Base-by-base conservation (phyloP, 2,888 invertebrate species). In the Matsumyia berberina region DNA sequence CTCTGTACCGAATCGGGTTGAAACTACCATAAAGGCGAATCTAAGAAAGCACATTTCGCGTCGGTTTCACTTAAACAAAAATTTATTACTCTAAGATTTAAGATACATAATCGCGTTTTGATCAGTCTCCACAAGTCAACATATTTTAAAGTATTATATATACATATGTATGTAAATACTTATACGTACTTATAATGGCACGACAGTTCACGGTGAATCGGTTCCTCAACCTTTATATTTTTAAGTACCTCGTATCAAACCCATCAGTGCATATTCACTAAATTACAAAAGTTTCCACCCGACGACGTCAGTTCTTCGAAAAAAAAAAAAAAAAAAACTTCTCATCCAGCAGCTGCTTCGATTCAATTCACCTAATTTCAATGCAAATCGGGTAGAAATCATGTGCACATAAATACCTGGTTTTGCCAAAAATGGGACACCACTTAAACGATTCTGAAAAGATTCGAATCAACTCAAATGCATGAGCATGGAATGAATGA, bases 371-470 rank as follows among this genome's bases (percentile, higher is more conserved):
- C 66, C 58, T 53, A 66, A 66, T 77, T 82, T 82, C 66, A 51
- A 77, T 82, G 72, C 70, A 72, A 78, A 77, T 77, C 72, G 66
- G 51, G 44, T 78, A 77, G 70, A 72, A 70, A 49, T 64, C 69
- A 57, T 70, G 57, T 76, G 60, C 67, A 74, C 60, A 73, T 33
- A 67, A 70, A 62, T 66, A 77, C 77, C 64, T 66, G 57, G 15
- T 57, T 69, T 69, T 72, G 51, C 82, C 77, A 77, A 82, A 77
- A 77, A 77, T 60, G 77, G 82, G 66, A 66, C 77, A 77, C 58
- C 64, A 77, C 53, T 73, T 77, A 77, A 82, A 82, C 76, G 76
- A 11, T 76, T 74, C 76, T 70, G 17, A 82, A 76, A 66, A 77
- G 70, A 77, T 82, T 72, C 44, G 44, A 77, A 77, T 82, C 82